phyloP scores from a whole-genome alignment of 2,113 vertebrate genomes.

The Poecilia latipinna region DNA sequence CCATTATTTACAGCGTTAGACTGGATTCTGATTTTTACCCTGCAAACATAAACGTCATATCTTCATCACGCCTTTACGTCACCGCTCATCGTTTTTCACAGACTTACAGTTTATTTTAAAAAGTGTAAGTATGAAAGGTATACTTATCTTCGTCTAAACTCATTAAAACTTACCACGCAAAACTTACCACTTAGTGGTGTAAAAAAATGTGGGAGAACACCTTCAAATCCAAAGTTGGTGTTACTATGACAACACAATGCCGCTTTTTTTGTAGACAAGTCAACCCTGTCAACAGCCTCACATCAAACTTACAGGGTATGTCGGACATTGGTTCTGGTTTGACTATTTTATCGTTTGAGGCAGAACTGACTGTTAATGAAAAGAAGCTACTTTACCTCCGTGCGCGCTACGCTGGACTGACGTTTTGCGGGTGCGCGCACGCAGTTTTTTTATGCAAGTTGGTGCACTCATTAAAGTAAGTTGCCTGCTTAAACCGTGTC shows the following conservation, averaged over 20 bases:
- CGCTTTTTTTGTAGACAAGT: rapidly evolving
- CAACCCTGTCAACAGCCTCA: background rate
- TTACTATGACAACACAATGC: constrained; percentile 46
- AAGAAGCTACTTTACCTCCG: constrained; percentile 56
- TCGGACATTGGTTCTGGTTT: constrained; percentile 61
- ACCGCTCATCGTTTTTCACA: background rate
- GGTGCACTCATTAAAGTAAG: constrained; percentile 70
- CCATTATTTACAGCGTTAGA: too few relatives aligned
- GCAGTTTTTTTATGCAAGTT: constrained; percentile 79
- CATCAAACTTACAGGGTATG: constrained; percentile 11
- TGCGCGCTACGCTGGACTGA: constrained; percentile 57
- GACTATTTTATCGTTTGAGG: constrained; percentile 62
- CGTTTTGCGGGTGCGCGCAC: constrained; percentile 75
- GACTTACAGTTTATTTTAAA: background rate
- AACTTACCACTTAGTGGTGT: too few relatives aligned
- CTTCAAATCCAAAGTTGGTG: background rate
- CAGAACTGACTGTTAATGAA: constrained; percentile 53
- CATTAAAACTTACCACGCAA: too few relatives aligned
- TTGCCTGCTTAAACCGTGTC: too few relatives aligned
- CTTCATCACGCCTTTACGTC: background rate
- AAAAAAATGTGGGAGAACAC: too few relatives aligned
- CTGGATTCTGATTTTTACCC: too few relatives aligned
- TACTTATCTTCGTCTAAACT: too few relatives aligned
- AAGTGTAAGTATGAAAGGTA: too few relatives aligned
- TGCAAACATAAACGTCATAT: too few relatives aligned